A percentile compares a stretch with the other conserved stretches of the same genome.
Evolutionary conservation across 2,888 invertebrate genomes (phyloP).

Genomic region (Athalia rosae): DNA sequence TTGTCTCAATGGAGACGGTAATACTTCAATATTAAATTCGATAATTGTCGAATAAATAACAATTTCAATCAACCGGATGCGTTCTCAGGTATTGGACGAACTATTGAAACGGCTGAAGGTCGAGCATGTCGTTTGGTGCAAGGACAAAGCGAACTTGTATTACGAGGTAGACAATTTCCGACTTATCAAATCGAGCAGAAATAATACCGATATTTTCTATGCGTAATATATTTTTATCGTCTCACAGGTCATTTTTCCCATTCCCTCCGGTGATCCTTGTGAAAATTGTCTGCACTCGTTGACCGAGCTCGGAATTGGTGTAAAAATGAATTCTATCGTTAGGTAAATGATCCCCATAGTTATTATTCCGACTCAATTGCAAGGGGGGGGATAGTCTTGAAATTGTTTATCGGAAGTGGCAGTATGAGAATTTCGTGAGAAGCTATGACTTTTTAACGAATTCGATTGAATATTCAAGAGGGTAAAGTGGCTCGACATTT

Average conservation of each 20-base stretch:
- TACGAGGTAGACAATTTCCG: constrained; percentile 76
- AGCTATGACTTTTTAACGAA: no score
- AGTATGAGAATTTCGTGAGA: no score
- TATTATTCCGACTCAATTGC: neutral
- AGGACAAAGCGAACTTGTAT: constrained; percentile 81
- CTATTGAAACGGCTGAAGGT: constrained; percentile 80
- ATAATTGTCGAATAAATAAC: neutral
- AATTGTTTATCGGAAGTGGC: no score
- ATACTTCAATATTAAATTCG: neutral
- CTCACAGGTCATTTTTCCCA: constrained; percentile 77
- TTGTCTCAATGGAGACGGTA: constrained; percentile 82
- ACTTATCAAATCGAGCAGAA: neutral
- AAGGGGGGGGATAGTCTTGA: no score
- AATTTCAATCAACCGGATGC: neutral
- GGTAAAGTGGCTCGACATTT: neutral
- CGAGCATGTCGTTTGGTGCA: constrained; percentile 83
- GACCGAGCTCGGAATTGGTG: constrained; percentile 83
- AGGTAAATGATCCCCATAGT: constrained; percentile 75
- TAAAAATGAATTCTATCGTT: constrained; percentile 81
- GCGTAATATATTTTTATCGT: neutral
- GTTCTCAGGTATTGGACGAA: constrained; percentile 80
- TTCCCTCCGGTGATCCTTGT: constrained; percentile 82
- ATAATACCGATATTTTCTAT: neutral
- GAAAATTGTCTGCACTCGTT: constrained; percentile 85
- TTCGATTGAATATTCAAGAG: neutral